Conservation (phyloP, 2,888 invertebrate species). For the Pecten maximus region DNA sequence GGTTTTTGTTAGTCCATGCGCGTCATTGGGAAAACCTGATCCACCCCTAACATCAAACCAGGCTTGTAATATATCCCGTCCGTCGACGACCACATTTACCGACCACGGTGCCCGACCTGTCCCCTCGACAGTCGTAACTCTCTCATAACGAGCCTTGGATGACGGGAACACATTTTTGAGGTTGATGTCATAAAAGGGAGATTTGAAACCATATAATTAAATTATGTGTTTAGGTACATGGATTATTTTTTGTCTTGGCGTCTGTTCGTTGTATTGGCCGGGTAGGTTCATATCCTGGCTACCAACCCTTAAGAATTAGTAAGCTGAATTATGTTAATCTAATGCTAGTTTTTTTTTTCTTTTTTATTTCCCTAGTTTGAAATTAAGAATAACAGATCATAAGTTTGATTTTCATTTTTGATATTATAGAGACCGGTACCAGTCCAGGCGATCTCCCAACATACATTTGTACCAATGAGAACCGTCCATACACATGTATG, state of each 20-base stretch:
- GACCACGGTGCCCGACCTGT: neutral
- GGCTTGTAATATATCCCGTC: neutral
- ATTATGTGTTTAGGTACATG: neutral
- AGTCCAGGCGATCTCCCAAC: no score
- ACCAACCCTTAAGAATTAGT: no score
- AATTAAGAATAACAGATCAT: no score
- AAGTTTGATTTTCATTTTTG: no score
- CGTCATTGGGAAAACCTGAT: neutral
- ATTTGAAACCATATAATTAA: constrained; percentile 11
- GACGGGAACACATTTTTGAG: constrained; percentile 13
- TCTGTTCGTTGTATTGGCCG: neutral
- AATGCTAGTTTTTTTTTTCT: no score
- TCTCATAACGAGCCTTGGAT: neutral
- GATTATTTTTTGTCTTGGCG: neutral
- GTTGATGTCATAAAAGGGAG: neutral
- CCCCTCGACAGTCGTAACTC: neutral
- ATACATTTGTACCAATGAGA: no score
- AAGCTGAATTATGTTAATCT: no score
- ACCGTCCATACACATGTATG: no score
- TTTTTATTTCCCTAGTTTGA: no score
- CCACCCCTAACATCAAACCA: neutral
- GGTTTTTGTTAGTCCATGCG: neutral
- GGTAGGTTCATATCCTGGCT: neutral
- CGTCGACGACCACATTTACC: neutral
- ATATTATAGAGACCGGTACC: no score